A percentile compares a stretch with the other conserved stretches of the same genome.
These are phyloP conservation scores for Phalangium opilio DNA, from an alignment of 2,888 invertebrate genomes.

Conservation along the genomic window DNA sequence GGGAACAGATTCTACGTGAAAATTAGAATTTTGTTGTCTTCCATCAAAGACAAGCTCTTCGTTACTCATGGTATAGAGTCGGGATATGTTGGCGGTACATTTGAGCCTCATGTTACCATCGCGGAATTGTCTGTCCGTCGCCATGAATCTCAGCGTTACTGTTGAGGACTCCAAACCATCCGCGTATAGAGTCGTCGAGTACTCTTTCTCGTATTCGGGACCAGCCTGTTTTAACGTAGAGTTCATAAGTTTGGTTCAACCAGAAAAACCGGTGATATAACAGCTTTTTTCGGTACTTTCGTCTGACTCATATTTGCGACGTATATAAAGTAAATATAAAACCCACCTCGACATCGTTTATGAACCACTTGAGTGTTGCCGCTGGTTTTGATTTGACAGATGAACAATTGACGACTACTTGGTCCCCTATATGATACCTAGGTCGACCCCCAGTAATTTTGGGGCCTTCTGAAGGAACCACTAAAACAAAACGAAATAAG, in stretches of 20 bases:
- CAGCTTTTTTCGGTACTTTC: too few relatives aligned
- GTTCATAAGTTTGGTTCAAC: too few relatives aligned
- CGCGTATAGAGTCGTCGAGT: constrained; percentile 18
- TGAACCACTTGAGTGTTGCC: constrained; percentile 18
- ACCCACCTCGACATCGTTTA: constrained; percentile 39
- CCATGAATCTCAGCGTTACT: constrained; percentile 14
- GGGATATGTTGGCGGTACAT: constrained; percentile 16
- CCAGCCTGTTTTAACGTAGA: constrained; percentile 7
- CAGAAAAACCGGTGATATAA: too few relatives aligned
- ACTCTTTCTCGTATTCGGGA: constrained; percentile 12
- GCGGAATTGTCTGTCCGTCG: constrained; percentile 15
- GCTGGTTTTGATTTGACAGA: constrained; percentile 20
- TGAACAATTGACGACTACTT: constrained; percentile 18
- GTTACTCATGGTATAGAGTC: constrained; percentile 17
- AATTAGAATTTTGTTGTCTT: not conserved
- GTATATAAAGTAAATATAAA: too few relatives aligned
- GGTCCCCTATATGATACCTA: constrained; percentile 16
- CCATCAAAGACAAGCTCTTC: constrained; percentile 15
- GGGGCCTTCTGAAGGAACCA: constrained; percentile 19
- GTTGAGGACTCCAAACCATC: constrained; percentile 20
- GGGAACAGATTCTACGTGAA: too few relatives aligned
- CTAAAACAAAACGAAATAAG: constrained; percentile 9
- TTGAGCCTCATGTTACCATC: constrained; percentile 16
- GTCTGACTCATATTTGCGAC: too few relatives aligned
- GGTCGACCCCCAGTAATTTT: constrained; percentile 14